phyloP scores from a whole-genome alignment of 1,140 invertebrate species.

The Hylaeus anthracinus region DNA sequence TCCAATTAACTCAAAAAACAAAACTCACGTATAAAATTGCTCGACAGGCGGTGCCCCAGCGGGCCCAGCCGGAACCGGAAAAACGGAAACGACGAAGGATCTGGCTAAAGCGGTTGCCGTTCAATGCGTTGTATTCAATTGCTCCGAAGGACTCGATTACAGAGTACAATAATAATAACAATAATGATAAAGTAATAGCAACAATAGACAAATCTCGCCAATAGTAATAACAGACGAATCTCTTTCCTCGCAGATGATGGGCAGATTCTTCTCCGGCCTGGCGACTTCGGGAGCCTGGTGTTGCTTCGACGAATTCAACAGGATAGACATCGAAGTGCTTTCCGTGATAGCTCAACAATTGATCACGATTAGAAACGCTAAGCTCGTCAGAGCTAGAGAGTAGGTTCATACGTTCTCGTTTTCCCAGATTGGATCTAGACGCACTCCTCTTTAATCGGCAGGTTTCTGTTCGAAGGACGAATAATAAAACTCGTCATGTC shows the following conservation, averaged over 20 bases:
- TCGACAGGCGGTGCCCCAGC: slow-evolving; percentile 88
- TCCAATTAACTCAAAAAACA: background rate
- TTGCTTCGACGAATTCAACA: slow-evolving; percentile 96
- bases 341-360: slow-evolving; percentile 93
- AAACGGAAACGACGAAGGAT: slow-evolving; percentile 97
- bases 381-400: slow-evolving; percentile 84
- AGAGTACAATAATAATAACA: slow-evolving; percentile 76
- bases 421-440: too few species aligned
- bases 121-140: slow-evolving; percentile 95
- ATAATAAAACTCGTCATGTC: slow-evolving; percentile 92
- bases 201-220: too few species aligned
- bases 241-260: slow-evolving; percentile 86
- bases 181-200: too few species aligned
- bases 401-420: slow-evolving; percentile 62
- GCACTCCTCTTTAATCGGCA: slow-evolving; percentile 55
- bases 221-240: too few species aligned
- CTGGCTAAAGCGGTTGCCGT: slow-evolving; percentile 91
- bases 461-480: slow-evolving; percentile 94
- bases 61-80: slow-evolving; percentile 95
- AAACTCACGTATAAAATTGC: background rate
- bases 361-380: slow-evolving; percentile 89
- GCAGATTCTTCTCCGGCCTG: slow-evolving; percentile 91
- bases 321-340: slow-evolving; percentile 94
- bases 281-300: slow-evolving; percentile 95
- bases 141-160: slow-evolving; percentile 91